Evolutionary conservation across 2,113 vertebrate species (phyloP), one percentile per base, ranked within the genome.

Genomic region (Bettongia penicillata): DNA sequence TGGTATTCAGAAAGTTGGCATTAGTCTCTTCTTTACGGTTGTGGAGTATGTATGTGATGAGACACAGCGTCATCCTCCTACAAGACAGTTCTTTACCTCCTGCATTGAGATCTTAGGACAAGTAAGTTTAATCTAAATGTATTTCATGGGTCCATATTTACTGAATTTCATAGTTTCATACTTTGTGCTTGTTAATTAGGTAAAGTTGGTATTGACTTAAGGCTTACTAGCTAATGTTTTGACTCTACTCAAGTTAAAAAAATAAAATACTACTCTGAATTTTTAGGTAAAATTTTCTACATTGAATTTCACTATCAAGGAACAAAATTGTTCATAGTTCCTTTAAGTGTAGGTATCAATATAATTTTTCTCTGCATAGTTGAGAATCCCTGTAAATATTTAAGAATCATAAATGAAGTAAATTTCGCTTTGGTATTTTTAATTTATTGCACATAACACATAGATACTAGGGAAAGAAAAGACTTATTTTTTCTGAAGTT

Each of bases 71-170:
- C 99, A 99, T 96, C 99, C 99, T 52, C 99, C 99, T 2, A 99
- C 99, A 7, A 99, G 99, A 8, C 99, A 99, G 93, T 99, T 99
- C 98, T 99, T 99, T 96, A 99, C 99, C 0, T 99, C 99, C 0
- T 99, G 99, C 97, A 99, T 99, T 90, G 99, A 99, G 98, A 99
- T 99, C 96, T 99, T 99, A 61, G 99, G 99, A 97, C 99, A 99
- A 98, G 99, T 99, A 98, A 92, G 95, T 95, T 68, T 50, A 25
- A 53, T 95, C 43, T 93, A 26, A 50, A 90, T 90, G 92, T n/a
- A 92, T 47, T 53, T 52, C 37, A 51, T 12, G 53, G 25, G 1
- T 51, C 57, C 25, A 51, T 0, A 6, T 28, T 37, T 19, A 51
- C 1, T 53, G 55, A 50, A 26, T 77, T 8, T 26, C n/a, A 0